Evolutionary conservation across 2,888 invertebrate genomes (phyloP).

Genomic region (Spatulosminthurus flaviceps): DNA sequence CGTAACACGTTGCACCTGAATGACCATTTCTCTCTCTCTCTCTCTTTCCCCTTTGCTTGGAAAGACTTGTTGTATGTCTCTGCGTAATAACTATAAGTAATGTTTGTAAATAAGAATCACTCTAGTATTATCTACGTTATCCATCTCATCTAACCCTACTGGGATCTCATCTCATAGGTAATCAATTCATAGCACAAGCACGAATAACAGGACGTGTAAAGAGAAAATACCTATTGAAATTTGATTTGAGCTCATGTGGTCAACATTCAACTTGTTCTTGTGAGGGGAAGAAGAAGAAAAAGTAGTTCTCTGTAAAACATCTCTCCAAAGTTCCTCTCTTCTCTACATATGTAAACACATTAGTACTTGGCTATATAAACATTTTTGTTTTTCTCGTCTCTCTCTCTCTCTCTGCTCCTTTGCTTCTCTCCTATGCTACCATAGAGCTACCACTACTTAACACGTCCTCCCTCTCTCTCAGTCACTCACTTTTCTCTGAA

Average conservation of each 20-base stretch:
- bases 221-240: constrained; percentile 29
- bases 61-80: not conserved
- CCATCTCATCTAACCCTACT: constrained; percentile 30
- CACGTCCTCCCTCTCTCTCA: too few relatives aligned
- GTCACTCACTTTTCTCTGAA: too few relatives aligned
- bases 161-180: constrained; percentile 28
- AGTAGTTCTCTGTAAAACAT: too few relatives aligned
- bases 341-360: not conserved
- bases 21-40: not conserved
- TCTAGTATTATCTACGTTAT: not conserved
- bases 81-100: not conserved
- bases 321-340: not conserved
- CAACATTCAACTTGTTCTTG: not conserved
- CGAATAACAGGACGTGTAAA: constrained; percentile 27
- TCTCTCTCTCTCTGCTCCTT: constrained; percentile 7
- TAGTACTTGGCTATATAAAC: not conserved
- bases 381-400: not conserved
- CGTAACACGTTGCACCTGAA: constrained; percentile 28
- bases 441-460: too few relatives aligned
- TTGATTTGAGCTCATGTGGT: constrained; percentile 37
- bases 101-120: not conserved
- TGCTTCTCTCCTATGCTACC: not conserved
- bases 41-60: not conserved
- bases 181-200: constrained; percentile 41
- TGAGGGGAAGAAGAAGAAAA: not conserved